phyloP scores from a whole-genome alignment of 2,797 vertebrate genomes.

The Neosilurus hyrtlii region DNA sequence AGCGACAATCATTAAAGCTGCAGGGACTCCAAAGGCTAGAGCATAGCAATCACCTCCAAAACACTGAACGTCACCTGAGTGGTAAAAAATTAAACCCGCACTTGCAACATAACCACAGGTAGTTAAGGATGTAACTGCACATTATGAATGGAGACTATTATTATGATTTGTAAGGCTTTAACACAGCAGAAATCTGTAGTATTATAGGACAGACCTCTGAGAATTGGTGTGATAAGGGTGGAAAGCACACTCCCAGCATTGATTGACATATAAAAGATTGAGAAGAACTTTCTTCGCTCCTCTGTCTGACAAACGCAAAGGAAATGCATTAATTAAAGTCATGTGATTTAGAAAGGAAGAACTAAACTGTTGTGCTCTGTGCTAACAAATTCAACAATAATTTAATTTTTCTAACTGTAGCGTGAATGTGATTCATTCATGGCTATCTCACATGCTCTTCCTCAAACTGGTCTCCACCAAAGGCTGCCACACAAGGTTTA shows the following conservation, averaged over 20 bases:
- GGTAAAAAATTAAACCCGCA: neutral
- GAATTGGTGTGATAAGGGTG: slow-evolving; percentile 88
- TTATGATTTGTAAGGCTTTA: neutral
- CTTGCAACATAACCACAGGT: neutral
- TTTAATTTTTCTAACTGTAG: too few species aligned
- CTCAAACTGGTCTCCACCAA: slow-evolving; percentile 96
- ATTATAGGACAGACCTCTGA: slow-evolving; percentile 80
- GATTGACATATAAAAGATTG: slow-evolving; percentile 96
- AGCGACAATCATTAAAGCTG: slow-evolving; percentile 85
- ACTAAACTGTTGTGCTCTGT: neutral
- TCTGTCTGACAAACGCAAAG: slow-evolving; percentile 65
- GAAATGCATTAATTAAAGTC: neutral
- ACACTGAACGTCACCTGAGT: slow-evolving; percentile 87
- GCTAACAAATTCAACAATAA: neutral
- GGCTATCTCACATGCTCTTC: slow-evolving; percentile 82
- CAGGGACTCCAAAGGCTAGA: slow-evolving; percentile 92
- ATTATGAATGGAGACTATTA: neutral
- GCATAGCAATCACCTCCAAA: slow-evolving; percentile 93
- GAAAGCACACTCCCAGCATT: slow-evolving; percentile 95
- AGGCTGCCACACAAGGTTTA: slow-evolving; percentile 95
- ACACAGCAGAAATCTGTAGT: neutral
- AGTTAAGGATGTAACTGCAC: neutral
- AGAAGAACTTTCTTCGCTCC: slow-evolving; percentile 93
- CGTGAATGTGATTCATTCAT: neutral
- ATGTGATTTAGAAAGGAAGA: neutral